Percentiles rank a stretch among this genome's conserved stretches.
Evolutionary conservation across 2,888 invertebrate genomes (phyloP).

Genomic region (Marronus borbonicus): DNA sequence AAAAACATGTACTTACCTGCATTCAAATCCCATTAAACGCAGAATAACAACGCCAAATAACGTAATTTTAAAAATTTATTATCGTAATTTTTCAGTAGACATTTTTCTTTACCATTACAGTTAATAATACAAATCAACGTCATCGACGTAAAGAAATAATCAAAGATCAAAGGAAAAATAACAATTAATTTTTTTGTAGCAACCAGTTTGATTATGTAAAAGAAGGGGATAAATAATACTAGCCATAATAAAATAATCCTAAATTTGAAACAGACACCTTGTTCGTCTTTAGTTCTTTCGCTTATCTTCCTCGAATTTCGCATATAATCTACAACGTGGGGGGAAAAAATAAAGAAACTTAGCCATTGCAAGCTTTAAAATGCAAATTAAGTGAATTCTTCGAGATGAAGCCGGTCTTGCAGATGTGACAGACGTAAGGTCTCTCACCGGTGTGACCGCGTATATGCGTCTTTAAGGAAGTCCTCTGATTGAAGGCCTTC

Average conservation of each 20-base stretch:
- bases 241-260: background rate
- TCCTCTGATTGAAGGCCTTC: constrained; percentile 71
- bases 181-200: background rate
- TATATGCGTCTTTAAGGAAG: constrained; percentile 58
- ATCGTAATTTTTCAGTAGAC: background rate
- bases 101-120: background rate
- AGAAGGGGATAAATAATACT: background rate
- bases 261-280: constrained; percentile 5
- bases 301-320: background rate
- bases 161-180: background rate
- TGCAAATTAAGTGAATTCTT: constrained; percentile 51
- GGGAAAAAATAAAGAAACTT: background rate
- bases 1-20: too few relatives aligned
- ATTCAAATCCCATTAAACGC: too few relatives aligned
- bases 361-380: constrained; percentile 49
- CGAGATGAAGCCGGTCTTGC: constrained; percentile 57
- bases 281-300: background rate
- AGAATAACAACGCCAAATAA: background rate
- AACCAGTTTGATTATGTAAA: background rate
- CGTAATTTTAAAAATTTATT: constrained; percentile 10
- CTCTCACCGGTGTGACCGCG: constrained; percentile 76
- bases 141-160: background rate
- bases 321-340: background rate
- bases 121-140: background rate
- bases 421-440: constrained; percentile 70